Evolutionary conservation across 2,888 invertebrate species (phyloP).

Genomic region (Erannis defoliaria): DNA sequence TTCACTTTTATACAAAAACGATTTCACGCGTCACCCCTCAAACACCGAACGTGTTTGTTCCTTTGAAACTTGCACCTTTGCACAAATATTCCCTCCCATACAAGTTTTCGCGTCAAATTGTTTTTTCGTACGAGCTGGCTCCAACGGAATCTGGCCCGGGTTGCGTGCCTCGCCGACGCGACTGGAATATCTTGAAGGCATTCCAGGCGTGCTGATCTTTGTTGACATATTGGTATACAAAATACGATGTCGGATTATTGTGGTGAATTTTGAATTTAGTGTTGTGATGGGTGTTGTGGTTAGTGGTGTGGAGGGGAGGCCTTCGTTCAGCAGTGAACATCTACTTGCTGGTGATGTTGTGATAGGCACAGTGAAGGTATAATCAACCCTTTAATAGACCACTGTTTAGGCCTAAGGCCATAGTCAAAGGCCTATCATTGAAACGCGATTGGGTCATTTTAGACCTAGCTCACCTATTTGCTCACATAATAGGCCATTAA

Average conservation of each 20-base stretch:
- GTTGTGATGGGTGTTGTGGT: background rate
- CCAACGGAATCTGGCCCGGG: constrained; percentile 6
- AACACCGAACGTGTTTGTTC: constrained; percentile 2
- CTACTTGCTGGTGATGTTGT: too few species aligned
- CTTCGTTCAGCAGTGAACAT: background rate
- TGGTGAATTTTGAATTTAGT: background rate
- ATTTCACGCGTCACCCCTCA: background rate
- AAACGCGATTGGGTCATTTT: too few species aligned
- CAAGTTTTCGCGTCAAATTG: constrained; percentile 11
- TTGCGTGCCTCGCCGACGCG: constrained; percentile 9
- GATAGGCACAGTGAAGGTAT: too few species aligned
- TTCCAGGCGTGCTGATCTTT: constrained; percentile 11
- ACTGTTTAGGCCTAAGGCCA: too few species aligned
- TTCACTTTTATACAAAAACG: background rate
- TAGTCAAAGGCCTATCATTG: too few species aligned
- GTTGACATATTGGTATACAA: constrained; percentile 23
- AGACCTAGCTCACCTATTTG: too few species aligned
- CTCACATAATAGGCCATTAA: too few species aligned
- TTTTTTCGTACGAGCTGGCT: constrained; percentile 11
- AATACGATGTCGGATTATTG: constrained; percentile 6
- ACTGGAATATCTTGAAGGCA: constrained; percentile 11
- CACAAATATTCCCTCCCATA: constrained; percentile 16
- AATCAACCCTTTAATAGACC: too few species aligned
- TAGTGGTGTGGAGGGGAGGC: background rate
- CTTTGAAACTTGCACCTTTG: constrained; percentile 11